Evolutionary conservation across 2,797 vertebrate genomes (phyloP), one percentile per base, ranked within the genome.

Genomic region (Rhodeus uyekii): DNA sequence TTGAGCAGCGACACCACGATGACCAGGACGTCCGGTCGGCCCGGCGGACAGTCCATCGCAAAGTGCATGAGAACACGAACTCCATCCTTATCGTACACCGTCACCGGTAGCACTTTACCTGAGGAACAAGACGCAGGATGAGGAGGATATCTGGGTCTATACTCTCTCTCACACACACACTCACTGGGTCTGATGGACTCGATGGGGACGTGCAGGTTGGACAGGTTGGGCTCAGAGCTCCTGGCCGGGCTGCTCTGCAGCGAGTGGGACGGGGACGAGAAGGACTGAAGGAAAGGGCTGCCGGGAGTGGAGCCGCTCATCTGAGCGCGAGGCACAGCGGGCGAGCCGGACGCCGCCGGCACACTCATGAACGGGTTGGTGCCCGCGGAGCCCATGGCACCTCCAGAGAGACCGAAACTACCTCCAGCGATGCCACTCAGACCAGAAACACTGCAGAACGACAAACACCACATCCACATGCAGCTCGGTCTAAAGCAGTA

Each of bases 1-100:
- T 97, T 99, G 38, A 98, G 92, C 96, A 96, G 96, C 2, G 98
- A 98, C n/a, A 98, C 95, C n/a, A 99, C 97, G 80, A 98, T 96
- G 0, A 99, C 97, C 32, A 99, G 90, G 73, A 99, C 96, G 0
- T 99, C 97, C 0, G 95, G 91, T 58, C 97, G 89, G 0, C 95
- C 94, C 0, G 96, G 95, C 0, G 97, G 98, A n/a, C 96, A 96
- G 87, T 98, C 96, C 39, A 96, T 93, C 5, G 97, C 96, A 68
- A 98, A 98, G 91, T 98, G 98, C 88, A 99, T 86, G 77, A 99
- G 94, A 91, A 99, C 95, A 1, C 97, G 95, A 38, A 99, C 96
- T 0, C 98, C 97, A 0, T 97, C 95, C 90, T 96, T 98, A 90
- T 99, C 98, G 0, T 98, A 99, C 65, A 97, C 96, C 2, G 97